Evolutionary conservation across 2,797 vertebrate genomes (phyloP).

Genomic region (Chelmon rostratus): DNA sequence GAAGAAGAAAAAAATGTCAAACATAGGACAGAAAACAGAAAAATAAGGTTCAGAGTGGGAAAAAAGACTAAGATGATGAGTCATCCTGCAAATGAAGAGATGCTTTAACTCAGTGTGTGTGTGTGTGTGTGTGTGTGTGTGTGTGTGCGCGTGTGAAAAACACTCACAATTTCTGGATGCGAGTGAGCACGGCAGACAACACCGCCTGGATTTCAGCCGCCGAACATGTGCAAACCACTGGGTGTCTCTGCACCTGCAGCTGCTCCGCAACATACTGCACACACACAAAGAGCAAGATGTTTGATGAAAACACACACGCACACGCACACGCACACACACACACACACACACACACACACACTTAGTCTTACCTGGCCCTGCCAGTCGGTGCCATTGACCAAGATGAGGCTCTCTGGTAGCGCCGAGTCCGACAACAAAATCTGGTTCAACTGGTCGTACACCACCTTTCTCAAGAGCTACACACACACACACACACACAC

Average conservation of each 20-base stretch:
- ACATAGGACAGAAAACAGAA: not conserved
- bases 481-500: conserved; percentile 40
- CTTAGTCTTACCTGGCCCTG: conserved; percentile 92
- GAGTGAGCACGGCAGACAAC: conserved; percentile 93
- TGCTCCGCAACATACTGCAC: conserved; percentile 93
- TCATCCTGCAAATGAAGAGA: conserved; percentile 29
- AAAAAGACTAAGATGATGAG: conserved; percentile 29
- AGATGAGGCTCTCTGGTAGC: conserved; percentile 94
- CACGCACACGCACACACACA: conserved; percentile 7
- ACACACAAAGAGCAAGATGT: not conserved
- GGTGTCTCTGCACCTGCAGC: conserved; percentile 93
- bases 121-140: conserved; percentile 3
- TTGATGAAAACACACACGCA: not conserved
- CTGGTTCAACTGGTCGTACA: conserved; percentile 97
- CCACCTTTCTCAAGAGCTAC: conserved; percentile 92
- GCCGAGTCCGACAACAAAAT: conserved; percentile 93
- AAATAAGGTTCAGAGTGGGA: not conserved
- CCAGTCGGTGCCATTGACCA: conserved; percentile 94
- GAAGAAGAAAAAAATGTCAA: conserved; percentile 12
- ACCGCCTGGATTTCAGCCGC: conserved; percentile 95
- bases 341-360: conserved; percentile 1
- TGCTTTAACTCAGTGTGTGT: not conserved
- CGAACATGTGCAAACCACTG: conserved; percentile 95
- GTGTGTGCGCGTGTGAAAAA: conserved; percentile 6
- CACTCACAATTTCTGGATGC: conserved; percentile 98